Percentiles rank a stretch among this genome's conserved stretches.
phyloP scores from a whole-genome alignment of 1,140 invertebrate genomes.

The Aradophagus sp. region DNA sequence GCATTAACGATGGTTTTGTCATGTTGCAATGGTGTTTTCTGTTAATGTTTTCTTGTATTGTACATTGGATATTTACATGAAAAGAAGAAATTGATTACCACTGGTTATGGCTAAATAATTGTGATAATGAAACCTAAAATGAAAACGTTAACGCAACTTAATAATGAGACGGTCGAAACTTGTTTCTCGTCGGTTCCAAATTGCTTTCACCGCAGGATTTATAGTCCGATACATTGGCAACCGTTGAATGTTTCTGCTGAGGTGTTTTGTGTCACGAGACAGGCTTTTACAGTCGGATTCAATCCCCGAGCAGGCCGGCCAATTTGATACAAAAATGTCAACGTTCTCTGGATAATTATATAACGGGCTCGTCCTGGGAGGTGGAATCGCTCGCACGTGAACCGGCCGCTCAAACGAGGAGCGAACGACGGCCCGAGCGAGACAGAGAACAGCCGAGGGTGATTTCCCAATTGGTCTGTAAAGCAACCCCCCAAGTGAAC shows the following conservation, averaged over 20 bases:
- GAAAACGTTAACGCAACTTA: no score
- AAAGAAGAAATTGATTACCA: no score
- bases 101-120: no score
- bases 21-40: no score
- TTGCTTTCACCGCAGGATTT: conserved; percentile 30
- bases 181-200: conserved; percentile 17
- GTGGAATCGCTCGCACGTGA: conserved; percentile 16
- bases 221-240: conserved; percentile 30
- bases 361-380: conserved; percentile 54
- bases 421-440: conserved; percentile 40
- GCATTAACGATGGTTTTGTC: no score
- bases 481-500: conserved; percentile 69
- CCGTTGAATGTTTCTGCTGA: conserved; percentile 14
- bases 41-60: no score
- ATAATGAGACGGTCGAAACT: no score
- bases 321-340: conserved; percentile 70
- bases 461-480: conserved; percentile 77
- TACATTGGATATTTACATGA: no score
- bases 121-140: no score
- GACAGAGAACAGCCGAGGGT: conserved; percentile 65
- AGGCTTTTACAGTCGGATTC: conserved; percentile 35
- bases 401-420: conserved; percentile 35
- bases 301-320: conserved; percentile 41
- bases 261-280: conserved; percentile 17
- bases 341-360: conserved; percentile 69